Evolutionary conservation across 2,113 vertebrate genomes (phyloP).

Genomic region (Maccullochella peelii): DNA sequence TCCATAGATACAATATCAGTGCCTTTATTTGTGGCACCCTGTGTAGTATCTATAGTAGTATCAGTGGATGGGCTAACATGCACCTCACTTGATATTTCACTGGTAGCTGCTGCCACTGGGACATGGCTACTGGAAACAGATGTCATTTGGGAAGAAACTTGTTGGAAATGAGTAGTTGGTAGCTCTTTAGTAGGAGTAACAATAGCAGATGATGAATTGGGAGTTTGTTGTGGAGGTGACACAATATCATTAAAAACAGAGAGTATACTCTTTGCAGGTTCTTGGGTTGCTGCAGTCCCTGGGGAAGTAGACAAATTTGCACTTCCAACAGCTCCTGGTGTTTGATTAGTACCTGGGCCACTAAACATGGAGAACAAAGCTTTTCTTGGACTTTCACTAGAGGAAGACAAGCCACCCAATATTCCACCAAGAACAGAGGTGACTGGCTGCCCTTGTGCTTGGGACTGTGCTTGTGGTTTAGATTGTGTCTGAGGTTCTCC

Average conservation of each 20-base stretch:
- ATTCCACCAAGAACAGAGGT: conserved; percentile 72
- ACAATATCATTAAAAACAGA: conserved; percentile 52
- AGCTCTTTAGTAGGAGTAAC: conserved; percentile 38
- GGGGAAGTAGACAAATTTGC: conserved; percentile 42
- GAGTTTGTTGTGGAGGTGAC: conserved; percentile 35
- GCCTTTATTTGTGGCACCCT: conserved; percentile 21
- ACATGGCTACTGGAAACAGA: conserved; percentile 42
- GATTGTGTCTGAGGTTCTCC: conserved; percentile 47
- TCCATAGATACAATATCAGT: conserved; percentile 15
- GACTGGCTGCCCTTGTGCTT: conserved; percentile 59
- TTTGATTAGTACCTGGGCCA: conserved; percentile 55
- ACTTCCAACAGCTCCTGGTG: conserved; percentile 55
- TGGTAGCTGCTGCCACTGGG: conserved; percentile 48
- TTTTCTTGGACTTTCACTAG: conserved; percentile 74
- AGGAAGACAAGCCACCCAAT: conserved; percentile 66
- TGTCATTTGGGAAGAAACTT: conserved; percentile 41
- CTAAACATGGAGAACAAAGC: conserved; percentile 80
- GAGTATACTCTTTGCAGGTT: conserved; percentile 40
- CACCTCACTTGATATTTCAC: conserved; percentile 46
- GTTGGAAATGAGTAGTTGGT: conserved; percentile 36
- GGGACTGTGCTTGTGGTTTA: conserved; percentile 55
- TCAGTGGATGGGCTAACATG: conserved; percentile 9
- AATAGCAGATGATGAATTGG: conserved; percentile 12
- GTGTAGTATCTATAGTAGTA: conserved; percentile 2
- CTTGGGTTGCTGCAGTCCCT: conserved; percentile 57